These are phyloP conservation scores for Polymixis flavicincta DNA, from an alignment of 2,888 invertebrate genomes.

Conservation along the genomic window DNA sequence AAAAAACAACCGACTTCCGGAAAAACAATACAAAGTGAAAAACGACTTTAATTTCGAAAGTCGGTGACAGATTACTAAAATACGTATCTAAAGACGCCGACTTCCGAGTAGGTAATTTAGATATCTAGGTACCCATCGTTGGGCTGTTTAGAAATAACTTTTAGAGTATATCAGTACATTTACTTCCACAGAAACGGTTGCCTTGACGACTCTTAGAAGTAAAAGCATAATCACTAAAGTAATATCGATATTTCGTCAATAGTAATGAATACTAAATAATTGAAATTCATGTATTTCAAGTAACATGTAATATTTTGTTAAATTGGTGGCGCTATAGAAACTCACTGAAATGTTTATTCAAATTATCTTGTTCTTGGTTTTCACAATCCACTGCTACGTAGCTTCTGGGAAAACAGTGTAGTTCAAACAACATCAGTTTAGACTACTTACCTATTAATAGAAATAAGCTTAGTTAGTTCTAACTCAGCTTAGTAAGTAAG, in stretches of 20 bases:
- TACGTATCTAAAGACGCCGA: too few species aligned
- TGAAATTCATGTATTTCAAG: too few species aligned
- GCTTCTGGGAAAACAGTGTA: background rate
- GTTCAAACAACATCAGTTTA: background rate
- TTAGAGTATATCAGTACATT: background rate
- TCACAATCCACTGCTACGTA: background rate
- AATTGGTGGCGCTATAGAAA: background rate
- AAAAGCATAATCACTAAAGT: background rate
- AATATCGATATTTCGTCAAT: background rate
- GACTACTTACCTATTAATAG: background rate
- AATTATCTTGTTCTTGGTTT: background rate
- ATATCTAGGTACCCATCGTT: background rate
- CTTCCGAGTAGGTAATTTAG: too few species aligned
- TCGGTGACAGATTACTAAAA: too few species aligned
- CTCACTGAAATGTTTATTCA: too few species aligned
- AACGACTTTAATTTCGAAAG: too few species aligned
- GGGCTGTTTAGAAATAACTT: background rate
- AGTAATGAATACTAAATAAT: too few species aligned
- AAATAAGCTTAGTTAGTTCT: background rate
- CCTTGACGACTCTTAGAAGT: background rate
- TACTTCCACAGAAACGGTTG: background rate
- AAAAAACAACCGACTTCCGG: too few species aligned
- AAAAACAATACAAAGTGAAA: too few species aligned
- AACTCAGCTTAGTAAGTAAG: too few species aligned
- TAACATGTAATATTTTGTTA: too few species aligned